phyloP scores from a whole-genome alignment of 2,888 invertebrate genomes.

The Pinctada fucata region DNA sequence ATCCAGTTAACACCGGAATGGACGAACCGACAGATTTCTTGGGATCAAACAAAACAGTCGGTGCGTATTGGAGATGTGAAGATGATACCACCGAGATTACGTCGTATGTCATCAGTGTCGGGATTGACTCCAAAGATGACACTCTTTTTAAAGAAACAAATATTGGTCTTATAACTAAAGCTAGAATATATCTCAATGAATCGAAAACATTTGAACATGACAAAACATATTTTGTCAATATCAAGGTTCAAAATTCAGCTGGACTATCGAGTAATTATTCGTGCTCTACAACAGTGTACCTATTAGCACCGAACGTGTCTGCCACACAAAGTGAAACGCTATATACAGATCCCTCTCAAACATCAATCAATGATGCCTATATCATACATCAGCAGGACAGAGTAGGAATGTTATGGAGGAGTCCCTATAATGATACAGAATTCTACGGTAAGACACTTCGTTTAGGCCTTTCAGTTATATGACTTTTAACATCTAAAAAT shows the following conservation, averaged over 20 bases:
- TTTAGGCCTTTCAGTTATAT: no score
- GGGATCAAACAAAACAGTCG: slow-evolving; percentile 11
- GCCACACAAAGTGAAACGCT: slow-evolving; percentile 1
- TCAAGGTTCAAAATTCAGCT: slow-evolving; percentile 50
- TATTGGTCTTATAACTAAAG: slow-evolving; percentile 35
- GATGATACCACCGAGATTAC: slow-evolving; percentile 22
- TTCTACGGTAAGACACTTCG: slow-evolving; percentile 45
- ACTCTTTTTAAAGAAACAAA: slow-evolving; percentile 6
- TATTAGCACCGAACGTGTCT: slow-evolving; percentile 24
- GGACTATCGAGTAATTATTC: slow-evolving; percentile 23
- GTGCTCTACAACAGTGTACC: slow-evolving; percentile 32
- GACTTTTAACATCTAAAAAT: no score
- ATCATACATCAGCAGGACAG: slow-evolving; percentile 4
- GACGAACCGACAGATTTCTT: slow-evolving; percentile 34
- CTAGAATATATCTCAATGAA: neutral
- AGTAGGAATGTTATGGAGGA: slow-evolving; percentile 35
- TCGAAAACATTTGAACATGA: slow-evolving; percentile 26
- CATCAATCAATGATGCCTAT: neutral
- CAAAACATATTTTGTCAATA: slow-evolving; percentile 45
- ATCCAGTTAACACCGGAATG: slow-evolving; percentile 50
- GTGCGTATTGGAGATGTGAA: slow-evolving; percentile 30
- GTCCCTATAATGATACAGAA: slow-evolving; percentile 16
- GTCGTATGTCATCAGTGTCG: slow-evolving; percentile 40
- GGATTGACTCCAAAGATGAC: slow-evolving; percentile 14
- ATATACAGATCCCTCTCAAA: slow-evolving; percentile 1